A percentile compares a stretch with the other conserved stretches of the same genome.
Evolutionary conservation across 2,888 invertebrate genomes (phyloP).

Genomic region (Elegia similella): DNA sequence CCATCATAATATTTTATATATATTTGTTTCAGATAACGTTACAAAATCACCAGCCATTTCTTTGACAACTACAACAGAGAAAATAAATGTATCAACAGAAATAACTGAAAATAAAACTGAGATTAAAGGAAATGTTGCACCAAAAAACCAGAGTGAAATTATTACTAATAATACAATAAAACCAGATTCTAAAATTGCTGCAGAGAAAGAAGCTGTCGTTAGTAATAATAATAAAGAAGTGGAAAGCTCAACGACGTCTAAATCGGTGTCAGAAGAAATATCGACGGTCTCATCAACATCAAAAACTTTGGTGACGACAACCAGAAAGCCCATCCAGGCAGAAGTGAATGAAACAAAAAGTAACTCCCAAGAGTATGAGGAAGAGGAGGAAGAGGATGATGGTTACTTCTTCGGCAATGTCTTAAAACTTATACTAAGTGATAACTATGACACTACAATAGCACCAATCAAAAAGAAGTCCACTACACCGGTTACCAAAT

Average conservation of each 20-base stretch:
- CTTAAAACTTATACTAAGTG: constrained; percentile 82
- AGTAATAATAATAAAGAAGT: background rate
- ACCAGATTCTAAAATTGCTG: constrained; percentile 6
- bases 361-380: constrained; percentile 57
- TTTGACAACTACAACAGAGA: background rate
- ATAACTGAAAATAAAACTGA: constrained; percentile 31
- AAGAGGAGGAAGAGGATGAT: constrained; percentile 65
- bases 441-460: constrained; percentile 58
- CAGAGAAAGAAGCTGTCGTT: constrained; percentile 11
- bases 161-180: constrained; percentile 12
- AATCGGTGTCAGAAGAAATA: constrained; percentile 25
- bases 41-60: constrained; percentile 26
- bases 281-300: constrained; percentile 30
- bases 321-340: constrained; percentile 52
- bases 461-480: constrained; percentile 25
- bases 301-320: constrained; percentile 24
- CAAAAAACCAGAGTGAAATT: constrained; percentile 22
- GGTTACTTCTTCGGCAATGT: constrained; percentile 84
- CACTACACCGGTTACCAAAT: constrained; percentile 22
- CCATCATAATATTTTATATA: too few species aligned
- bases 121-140: constrained; percentile 22
- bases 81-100: constrained; percentile 18
- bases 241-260: constrained; percentile 20
- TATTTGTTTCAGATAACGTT: constrained; percentile 46
- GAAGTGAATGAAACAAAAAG: constrained; percentile 38